Percentiles rank a stretch among this genome's conserved stretches.
phyloP scores from a whole-genome alignment of 2,797 vertebrate genomes.

The Molossus alvarezi region DNA sequence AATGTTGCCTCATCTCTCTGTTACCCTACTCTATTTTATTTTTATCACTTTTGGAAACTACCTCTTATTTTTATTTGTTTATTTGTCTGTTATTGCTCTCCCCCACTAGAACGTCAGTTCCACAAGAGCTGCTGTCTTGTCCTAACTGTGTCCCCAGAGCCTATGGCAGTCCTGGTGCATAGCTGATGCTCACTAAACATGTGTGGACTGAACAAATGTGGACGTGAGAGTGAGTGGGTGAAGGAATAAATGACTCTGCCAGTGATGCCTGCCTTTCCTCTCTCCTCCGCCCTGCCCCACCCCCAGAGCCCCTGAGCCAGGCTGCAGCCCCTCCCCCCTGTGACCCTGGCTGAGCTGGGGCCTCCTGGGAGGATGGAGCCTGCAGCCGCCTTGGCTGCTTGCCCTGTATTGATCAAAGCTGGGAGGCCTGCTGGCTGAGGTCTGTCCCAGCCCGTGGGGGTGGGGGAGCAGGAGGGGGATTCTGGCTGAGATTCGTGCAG shows the following conservation, averaged over 20 bases:
- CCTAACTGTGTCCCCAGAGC: background rate
- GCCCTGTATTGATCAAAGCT: slow-evolving; percentile 87
- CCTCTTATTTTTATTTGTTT: background rate
- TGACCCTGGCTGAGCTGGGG: slow-evolving; percentile 83
- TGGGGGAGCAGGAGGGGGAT: slow-evolving; percentile 65
- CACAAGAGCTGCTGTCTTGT: background rate
- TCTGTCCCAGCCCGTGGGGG: slow-evolving; percentile 78
- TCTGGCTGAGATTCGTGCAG: slow-evolving; percentile 66
- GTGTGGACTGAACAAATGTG: background rate
- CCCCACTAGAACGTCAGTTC: background rate
- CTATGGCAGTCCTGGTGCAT: background rate
- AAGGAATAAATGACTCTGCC: background rate
- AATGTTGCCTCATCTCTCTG: background rate
- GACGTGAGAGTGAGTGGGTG: background rate
- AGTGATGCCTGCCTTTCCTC: slow-evolving; percentile 28
- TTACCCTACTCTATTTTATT: background rate
- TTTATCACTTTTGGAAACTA: slow-evolving; percentile 21
- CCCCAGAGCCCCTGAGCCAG: slow-evolving; percentile 47
- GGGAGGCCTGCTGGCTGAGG: slow-evolving; percentile 85
- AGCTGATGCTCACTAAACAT: slow-evolving; percentile 66
- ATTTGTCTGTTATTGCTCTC: background rate
- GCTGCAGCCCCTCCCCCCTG: slow-evolving; percentile 79
- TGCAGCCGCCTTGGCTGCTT: slow-evolving; percentile 85
- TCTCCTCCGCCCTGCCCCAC: background rate
- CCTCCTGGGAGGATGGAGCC: slow-evolving; percentile 85